Conservation (phyloP, 2,888 invertebrate species). For the Polietes domitor region DNA sequence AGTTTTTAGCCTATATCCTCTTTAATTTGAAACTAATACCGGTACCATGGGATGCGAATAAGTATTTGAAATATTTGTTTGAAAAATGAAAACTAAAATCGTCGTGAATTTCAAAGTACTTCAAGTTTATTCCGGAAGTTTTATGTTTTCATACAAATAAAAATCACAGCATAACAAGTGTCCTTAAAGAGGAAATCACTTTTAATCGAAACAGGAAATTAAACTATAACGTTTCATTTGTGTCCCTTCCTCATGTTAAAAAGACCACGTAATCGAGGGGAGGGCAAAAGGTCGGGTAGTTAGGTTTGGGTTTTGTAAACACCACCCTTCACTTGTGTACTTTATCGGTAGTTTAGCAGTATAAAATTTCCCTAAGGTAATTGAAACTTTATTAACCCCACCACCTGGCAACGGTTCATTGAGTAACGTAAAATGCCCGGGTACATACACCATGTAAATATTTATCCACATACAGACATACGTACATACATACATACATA, state of each 20-base stretch:
- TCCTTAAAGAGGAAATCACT: conserved; percentile 45
- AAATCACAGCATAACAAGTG: neutral
- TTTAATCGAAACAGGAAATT: conserved; percentile 62
- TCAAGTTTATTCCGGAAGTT: too few relatives aligned
- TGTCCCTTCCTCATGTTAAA: conserved; percentile 45
- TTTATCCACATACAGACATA: neutral
- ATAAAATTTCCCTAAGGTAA: conserved; percentile 58
- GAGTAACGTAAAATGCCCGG: neutral
- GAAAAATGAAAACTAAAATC: too few relatives aligned
- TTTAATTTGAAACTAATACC: too few relatives aligned
- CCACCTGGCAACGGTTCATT: neutral
- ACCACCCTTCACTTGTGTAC: conserved; percentile 18
- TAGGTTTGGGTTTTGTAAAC: neutral
- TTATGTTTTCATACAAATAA: too few relatives aligned
- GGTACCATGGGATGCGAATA: too few relatives aligned
- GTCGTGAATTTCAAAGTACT: neutral
- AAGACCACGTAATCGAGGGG: neutral
- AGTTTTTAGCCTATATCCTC: too few relatives aligned
- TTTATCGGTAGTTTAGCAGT: conserved; percentile 55
- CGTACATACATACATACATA: neutral
- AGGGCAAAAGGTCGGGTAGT: neutral
- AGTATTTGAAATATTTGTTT: too few relatives aligned
- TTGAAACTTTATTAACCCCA: conserved; percentile 62
- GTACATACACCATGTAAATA: neutral
- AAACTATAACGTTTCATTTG: conserved; percentile 60